These are phyloP conservation scores for Meandrusa payeni DNA, from an alignment of 2,888 invertebrate genomes.

Conservation along the genomic window DNA sequence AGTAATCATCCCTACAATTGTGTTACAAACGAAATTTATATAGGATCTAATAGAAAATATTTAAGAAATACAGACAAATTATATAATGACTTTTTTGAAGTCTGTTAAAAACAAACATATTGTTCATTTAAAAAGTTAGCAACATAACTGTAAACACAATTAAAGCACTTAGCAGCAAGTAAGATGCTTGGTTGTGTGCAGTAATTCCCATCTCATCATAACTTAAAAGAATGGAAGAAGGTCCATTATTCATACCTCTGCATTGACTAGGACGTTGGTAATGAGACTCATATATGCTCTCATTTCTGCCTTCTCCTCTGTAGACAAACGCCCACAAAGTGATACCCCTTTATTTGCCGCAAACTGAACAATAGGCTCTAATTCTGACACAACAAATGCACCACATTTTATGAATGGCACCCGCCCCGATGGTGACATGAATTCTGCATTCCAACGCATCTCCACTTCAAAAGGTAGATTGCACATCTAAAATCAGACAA, in stretches of 20 bases:
- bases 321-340: conserved; percentile 85
- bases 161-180: too few species aligned
- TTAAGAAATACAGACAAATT: too few species aligned
- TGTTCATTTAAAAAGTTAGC: too few species aligned
- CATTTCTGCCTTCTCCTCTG: conserved; percentile 93
- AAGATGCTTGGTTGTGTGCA: too few species aligned
- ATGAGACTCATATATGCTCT: conserved; percentile 95
- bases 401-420: conserved; percentile 97
- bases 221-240: too few species aligned
- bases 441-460: conserved; percentile 94
- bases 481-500: conserved; percentile 85
- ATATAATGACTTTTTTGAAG: too few species aligned
- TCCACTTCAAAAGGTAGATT: conserved; percentile 90
- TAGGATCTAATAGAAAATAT: too few species aligned
- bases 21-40: too few species aligned
- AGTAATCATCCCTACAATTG: too few species aligned
- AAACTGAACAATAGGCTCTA: conserved; percentile 95
- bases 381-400: conserved; percentile 92
- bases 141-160: too few species aligned
- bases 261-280: conserved; percentile 93
- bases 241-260: conserved; percentile 86
- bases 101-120: too few species aligned
- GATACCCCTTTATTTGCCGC: conserved; percentile 91
- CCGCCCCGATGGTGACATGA: conserved; percentile 96
- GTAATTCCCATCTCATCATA: too few species aligned